Conservation (phyloP, 1,140 invertebrate species). For the Cecropterus lyciades region DNA sequence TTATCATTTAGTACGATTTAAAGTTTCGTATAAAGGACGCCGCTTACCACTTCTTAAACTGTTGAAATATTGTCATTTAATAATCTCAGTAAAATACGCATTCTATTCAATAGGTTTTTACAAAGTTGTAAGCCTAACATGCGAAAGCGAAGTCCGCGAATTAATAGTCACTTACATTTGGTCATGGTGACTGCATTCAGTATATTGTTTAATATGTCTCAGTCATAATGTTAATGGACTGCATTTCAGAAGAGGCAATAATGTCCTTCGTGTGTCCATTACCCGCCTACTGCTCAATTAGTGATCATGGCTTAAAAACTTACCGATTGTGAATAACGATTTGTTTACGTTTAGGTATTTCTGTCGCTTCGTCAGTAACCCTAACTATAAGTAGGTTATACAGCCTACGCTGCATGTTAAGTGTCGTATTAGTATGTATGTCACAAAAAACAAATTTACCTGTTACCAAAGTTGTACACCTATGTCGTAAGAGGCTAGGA, state of each 20-base stretch:
- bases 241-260: constrained; percentile 40
- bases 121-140: not conserved
- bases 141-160: constrained; percentile 3
- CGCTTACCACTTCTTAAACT: no score
- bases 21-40: no score
- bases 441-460: constrained; percentile 48
- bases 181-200: constrained; percentile 25
- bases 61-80: no score
- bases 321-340: constrained; percentile 49
- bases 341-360: constrained; percentile 54
- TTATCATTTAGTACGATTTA: no score
- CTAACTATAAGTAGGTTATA: constrained; percentile 52
- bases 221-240: constrained; percentile 40
- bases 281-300: constrained; percentile 51
- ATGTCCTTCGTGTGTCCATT: constrained; percentile 44
- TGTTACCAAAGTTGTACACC: constrained; percentile 41
- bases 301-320: constrained; percentile 46
- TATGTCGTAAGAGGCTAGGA: constrained; percentile 31
- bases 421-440: constrained; percentile 43
- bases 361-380: constrained; percentile 40
- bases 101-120: no score
- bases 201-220: constrained; percentile 36
- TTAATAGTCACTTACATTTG: constrained; percentile 22
- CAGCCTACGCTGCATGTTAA: constrained; percentile 51
- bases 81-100: no score